Percentiles rank a stretch among this genome's conserved stretches.
phyloP scores from a whole-genome alignment of 1,140 invertebrate genomes.

The Neodiprion lecontei region DNA sequence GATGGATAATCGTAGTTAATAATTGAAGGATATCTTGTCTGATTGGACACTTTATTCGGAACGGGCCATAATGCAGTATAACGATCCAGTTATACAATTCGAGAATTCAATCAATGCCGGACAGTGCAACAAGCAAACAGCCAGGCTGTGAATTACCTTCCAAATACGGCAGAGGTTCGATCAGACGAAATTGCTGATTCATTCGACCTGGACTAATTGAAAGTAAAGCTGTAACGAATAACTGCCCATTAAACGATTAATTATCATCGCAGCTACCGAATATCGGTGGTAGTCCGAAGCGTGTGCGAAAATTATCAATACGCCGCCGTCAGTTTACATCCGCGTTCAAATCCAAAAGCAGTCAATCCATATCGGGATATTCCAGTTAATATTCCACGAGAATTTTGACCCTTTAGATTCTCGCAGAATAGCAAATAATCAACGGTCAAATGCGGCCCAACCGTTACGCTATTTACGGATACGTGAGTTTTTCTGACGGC shows the following conservation, averaged over 20 bases:
- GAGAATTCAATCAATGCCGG: slow-evolving; percentile 47
- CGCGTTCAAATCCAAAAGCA: not conserved
- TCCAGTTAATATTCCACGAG: not conserved
- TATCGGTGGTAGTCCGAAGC: slow-evolving; percentile 14
- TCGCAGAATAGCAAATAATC: not conserved
- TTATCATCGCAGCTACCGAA: slow-evolving; percentile 31
- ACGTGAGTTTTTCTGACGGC: too few species aligned
- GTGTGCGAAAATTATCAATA: not conserved
- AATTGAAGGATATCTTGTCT: too few species aligned
- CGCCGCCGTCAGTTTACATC: not conserved
- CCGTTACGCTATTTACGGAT: too few species aligned
- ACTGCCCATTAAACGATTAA: slow-evolving; percentile 41
- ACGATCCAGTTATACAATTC: slow-evolving; percentile 37
- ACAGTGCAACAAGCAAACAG: slow-evolving; percentile 28
- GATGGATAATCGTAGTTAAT: too few species aligned
- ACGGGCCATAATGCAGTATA: not conserved
- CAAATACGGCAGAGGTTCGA: slow-evolving; percentile 14
- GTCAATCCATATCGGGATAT: not conserved
- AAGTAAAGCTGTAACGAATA: slow-evolving; percentile 44
- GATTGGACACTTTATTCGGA: too few species aligned
- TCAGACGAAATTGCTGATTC: slow-evolving; percentile 37
- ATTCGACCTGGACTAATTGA: slow-evolving; percentile 46
- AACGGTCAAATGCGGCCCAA: not conserved
- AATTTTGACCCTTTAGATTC: not conserved
- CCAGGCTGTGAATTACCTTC: slow-evolving; percentile 24